Percentiles rank a stretch among this genome's conserved stretches.
These are phyloP conservation scores for Tursiops truncatus DNA, from an alignment of 2,113 vertebrate species.

Conservation along the genomic window DNA sequence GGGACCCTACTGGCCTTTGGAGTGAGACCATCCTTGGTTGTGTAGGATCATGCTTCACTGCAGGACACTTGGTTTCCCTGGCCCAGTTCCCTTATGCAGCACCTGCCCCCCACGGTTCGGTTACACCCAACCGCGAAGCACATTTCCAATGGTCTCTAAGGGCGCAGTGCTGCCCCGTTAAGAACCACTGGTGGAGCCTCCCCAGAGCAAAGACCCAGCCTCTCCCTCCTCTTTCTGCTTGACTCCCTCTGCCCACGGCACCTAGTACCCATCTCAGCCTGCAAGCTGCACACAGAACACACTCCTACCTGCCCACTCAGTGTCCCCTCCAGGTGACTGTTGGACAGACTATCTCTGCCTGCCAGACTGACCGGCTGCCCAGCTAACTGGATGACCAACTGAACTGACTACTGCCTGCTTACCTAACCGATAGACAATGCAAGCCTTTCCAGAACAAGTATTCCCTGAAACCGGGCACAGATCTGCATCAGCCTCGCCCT, in stretches of 20 bases:
- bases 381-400: accelerated
- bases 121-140: neutral
- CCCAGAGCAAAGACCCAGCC: neutral
- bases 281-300: neutral
- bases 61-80: neutral
- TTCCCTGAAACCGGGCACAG: neutral
- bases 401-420: neutral
- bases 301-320: neutral
- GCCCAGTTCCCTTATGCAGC: neutral
- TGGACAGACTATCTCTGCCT: neutral
- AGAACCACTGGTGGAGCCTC: neutral
- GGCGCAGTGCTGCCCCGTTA: accelerated
- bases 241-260: accelerated
- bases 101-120: no score
- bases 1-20: neutral
- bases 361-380: neutral
- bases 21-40: neutral
- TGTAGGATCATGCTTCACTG: neutral
- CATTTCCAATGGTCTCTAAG: neutral
- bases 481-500: neutral
- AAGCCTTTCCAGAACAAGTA: neutral
- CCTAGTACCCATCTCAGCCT: neutral
- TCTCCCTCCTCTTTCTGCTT: neutral
- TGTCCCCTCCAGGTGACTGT: neutral
- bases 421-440: accelerated